Percentiles rank a stretch among this genome's conserved stretches.
phyloP scores from a whole-genome alignment of 2,113 vertebrate species.

The Prietella phreatophila region DNA sequence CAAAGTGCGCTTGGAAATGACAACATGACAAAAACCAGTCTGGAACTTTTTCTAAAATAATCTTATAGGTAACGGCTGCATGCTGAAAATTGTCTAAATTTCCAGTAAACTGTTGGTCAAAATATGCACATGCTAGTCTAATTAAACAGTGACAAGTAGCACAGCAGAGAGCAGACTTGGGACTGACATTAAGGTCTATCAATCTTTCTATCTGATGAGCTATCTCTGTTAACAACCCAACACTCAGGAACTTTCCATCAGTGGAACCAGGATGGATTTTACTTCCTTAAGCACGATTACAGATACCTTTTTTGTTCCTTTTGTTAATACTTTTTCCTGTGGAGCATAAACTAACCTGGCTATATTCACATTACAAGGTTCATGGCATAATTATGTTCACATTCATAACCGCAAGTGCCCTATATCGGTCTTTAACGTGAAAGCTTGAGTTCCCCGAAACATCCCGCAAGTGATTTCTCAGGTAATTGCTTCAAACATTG shows the following conservation, averaged over 20 bases:
- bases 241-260: not conserved
- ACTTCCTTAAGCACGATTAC: not conserved
- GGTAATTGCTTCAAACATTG: not conserved
- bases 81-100: not conserved
- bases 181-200: conserved; percentile 29
- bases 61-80: not conserved
- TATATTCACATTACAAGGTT: not conserved
- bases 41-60: not conserved
- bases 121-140: not conserved
- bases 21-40: too few species aligned
- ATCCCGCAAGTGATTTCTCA: not conserved
- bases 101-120: not conserved
- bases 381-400: not conserved
- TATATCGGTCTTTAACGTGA: not conserved
- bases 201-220: not conserved
- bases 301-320: not conserved
- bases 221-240: not conserved
- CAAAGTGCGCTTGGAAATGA: not conserved
- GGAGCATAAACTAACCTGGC: not conserved
- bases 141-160: not conserved
- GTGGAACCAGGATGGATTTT: not conserved
- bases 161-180: conserved; percentile 2
- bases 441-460: not conserved
- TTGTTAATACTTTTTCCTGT: not conserved
- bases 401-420: not conserved